Base-by-base conservation (phyloP, 2,797 vertebrate genomes). In the Bryconaethiops microstoma region DNA sequence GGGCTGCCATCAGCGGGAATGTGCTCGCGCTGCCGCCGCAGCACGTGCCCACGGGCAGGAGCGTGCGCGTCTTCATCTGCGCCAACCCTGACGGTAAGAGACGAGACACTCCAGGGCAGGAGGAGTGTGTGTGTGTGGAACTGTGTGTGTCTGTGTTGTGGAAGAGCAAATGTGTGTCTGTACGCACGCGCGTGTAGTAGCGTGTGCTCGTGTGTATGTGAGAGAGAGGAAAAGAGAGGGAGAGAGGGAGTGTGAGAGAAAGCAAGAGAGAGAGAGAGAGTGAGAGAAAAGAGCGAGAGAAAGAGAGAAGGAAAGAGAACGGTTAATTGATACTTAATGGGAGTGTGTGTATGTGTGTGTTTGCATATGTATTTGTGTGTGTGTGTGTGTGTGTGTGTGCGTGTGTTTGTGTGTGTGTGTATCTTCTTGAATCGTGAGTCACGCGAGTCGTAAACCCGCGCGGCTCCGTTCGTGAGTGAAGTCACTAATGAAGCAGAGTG, bases 51-150 rank as follows among this genome's bases (percentile, higher is more conserved):
- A 95, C 95, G 64, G 96, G 97, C 86, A 94, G 96, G 88, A 97
- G 96, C 86, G 96, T 98, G 84, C 95, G 97, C 25, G 95, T 98
- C 88, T 99, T 98, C 95, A 95, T 98, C 92, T 97, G 96, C 87
- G 92, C 96, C 93, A 97, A 97, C 91, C 96, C 97, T 81, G 97
- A 98, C 93, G 97, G 97, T 98, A 94, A 95, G 62, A 35, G 35
- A 65, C 63, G 40, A 16, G 17, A 60, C 57, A 60, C 57, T 21
- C 29, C 29, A 29, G 29, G 29, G 29, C 57, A 8, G 6, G 42
- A 45, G 12, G 25, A 1, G 10, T 25, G 60, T 17, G 62, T 35
- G 62, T 64, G 60, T 62, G 4, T 29, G 23, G 29, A 29, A 29
- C 29, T 29, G 29, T 29, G 29, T 29, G 29, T 29, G 29, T 23